Percentiles rank a stretch among this genome's conserved stretches.
Evolutionary conservation across 2,113 vertebrate genomes (phyloP).

Genomic region (Oxygymnocypris stewartii): DNA sequence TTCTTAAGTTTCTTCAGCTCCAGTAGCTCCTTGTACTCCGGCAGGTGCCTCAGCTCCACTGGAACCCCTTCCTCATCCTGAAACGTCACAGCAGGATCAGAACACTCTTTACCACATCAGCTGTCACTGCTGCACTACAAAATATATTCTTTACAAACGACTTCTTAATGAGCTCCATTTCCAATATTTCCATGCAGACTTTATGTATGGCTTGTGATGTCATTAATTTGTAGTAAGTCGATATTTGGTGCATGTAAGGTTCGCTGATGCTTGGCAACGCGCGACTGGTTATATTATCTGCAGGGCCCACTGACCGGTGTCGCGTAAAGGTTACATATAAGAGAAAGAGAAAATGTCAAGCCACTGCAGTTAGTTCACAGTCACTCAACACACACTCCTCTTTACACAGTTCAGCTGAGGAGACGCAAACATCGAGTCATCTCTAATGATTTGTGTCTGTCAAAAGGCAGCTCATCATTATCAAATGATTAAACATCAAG

Average conservation of each 20-base stretch:
- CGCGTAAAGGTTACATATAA: slow-evolving; percentile 68
- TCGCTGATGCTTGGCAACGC: slow-evolving; percentile 47
- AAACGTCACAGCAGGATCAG: neutral
- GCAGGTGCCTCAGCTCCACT: slow-evolving; percentile 81
- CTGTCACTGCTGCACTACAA: neutral
- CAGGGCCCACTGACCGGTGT: slow-evolving; percentile 51
- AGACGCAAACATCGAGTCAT: neutral
- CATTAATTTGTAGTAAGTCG: too few species aligned
- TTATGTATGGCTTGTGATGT: neutral
- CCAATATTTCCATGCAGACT: neutral
- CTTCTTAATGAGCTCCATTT: neutral
- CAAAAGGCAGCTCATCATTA: slow-evolving; percentile 7
- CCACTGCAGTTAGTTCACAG: neutral
- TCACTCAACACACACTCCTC: neutral
- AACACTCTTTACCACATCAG: neutral
- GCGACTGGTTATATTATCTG: slow-evolving; percentile 60
- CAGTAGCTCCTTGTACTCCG: slow-evolving; percentile 95
- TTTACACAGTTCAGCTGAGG: neutral
- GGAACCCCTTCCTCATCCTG: slow-evolving; percentile 95
- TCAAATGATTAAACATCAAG: slow-evolving; percentile 32
- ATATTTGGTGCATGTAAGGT: neutral
- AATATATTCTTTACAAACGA: neutral
- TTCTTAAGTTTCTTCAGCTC: slow-evolving; percentile 94
- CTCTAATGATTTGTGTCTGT: neutral
- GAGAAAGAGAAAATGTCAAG: slow-evolving; percentile 57